phyloP scores from a whole-genome alignment of 2,888 invertebrate genomes.

The Pediacus dermestoides region DNA sequence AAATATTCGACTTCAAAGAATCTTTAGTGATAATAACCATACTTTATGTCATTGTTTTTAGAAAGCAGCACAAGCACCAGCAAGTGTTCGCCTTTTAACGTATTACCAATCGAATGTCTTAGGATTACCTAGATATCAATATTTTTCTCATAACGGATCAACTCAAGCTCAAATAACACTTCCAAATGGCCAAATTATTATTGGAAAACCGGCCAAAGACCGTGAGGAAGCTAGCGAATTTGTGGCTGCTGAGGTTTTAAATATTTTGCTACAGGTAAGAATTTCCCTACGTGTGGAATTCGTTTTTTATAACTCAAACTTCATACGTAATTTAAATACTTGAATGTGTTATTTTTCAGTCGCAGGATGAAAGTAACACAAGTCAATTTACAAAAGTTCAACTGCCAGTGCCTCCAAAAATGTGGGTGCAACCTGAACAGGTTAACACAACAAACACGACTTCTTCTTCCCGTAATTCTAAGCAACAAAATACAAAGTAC shows the following conservation, averaged over 20 bases:
- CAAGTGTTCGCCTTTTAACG: conserved; percentile 45
- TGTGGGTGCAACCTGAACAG: conserved; percentile 22
- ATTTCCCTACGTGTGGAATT: no score
- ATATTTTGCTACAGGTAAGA: no score
- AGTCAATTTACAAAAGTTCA: conserved; percentile 8
- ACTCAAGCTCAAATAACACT: conserved; percentile 51
- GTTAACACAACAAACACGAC: conserved; percentile 4
- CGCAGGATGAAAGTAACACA: no score
- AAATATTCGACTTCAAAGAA: no score
- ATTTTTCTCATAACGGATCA: conserved; percentile 42
- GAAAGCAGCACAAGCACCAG: conserved; percentile 30
- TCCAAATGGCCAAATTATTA: conserved; percentile 49
- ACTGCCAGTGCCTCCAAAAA: conserved; percentile 27
- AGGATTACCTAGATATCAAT: conserved; percentile 52
- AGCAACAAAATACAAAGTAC: conserved; percentile 10
- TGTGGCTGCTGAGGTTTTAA: conserved; percentile 46
- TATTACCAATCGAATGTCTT: conserved; percentile 48
- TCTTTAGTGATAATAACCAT: not conserved
- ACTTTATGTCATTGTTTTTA: conserved; percentile 20
- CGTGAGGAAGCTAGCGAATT: conserved; percentile 53
- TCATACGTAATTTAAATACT: no score
- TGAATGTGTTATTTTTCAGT: no score
- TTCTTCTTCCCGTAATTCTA: conserved; percentile 2
- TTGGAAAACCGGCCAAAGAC: conserved; percentile 49
- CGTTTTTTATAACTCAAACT: no score